phyloP scores from a whole-genome alignment of 2,797 vertebrate genomes.

The Pipistrellus pygmaeus region DNA sequence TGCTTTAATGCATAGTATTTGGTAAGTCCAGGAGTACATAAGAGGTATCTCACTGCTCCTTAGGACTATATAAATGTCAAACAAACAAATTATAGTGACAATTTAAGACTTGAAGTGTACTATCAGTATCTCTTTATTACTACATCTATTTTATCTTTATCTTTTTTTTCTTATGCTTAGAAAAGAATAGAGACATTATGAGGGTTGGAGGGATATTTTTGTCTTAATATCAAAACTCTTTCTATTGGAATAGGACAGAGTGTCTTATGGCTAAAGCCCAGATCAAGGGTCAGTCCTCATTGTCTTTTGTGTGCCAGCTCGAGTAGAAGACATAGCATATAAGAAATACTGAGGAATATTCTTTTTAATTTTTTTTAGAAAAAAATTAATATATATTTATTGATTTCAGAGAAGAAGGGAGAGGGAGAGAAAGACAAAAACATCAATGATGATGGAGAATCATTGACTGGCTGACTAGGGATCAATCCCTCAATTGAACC shows the following conservation, averaged over 20 bases:
- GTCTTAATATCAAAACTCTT: not conserved
- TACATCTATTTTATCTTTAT: not conserved
- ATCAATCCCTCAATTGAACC: no score
- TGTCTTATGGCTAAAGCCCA: not conserved
- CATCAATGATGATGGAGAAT: no score
- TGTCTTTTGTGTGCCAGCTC: not conserved
- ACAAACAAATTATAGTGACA: not conserved
- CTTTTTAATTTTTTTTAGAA: not conserved
- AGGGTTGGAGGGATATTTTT: not conserved
- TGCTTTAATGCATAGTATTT: not conserved
- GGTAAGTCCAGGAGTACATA: not conserved
- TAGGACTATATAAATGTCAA: not conserved
- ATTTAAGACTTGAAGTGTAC: not conserved
- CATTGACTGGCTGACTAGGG: no score
- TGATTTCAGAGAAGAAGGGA: no score
- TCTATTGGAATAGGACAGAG: not conserved
- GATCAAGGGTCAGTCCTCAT: not conserved
- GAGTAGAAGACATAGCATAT: not conserved
- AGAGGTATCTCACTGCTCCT: not conserved
- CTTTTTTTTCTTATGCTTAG: not conserved
- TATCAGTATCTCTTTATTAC: not conserved
- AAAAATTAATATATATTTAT: no score
- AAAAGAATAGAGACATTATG: not conserved
- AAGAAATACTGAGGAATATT: not conserved
- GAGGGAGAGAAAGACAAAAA: no score